Conservation (phyloP, 1,140 invertebrate species). For the Drosophila cardini region DNA sequence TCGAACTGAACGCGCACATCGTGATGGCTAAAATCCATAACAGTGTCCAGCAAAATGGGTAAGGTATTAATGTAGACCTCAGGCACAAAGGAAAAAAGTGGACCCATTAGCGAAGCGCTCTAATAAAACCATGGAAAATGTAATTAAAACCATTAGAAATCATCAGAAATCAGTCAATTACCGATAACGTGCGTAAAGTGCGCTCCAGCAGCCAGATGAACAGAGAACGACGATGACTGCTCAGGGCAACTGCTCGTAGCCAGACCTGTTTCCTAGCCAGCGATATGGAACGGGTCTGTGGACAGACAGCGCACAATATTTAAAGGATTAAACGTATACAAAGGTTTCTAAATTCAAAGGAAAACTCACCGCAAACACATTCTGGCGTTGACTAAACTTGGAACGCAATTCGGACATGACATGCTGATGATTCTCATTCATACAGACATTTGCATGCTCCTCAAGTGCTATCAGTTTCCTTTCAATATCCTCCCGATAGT, state of each 20-base stretch:
- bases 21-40: constrained; percentile 87
- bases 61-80: constrained; percentile 89
- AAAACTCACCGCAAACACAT: constrained; percentile 81
- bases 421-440: constrained; percentile 77
- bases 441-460: constrained; percentile 76
- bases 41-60: constrained; percentile 86
- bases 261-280: constrained; percentile 80
- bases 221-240: constrained; percentile 52
- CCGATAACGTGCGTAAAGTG: constrained; percentile 85
- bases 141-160: no score
- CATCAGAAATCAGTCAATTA: no score
- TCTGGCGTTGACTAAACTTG: constrained; percentile 79
- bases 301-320: not conserved
- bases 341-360: no score
- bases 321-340: no score
- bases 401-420: constrained; percentile 71
- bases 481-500: constrained; percentile 79
- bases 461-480: constrained; percentile 70
- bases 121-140: no score
- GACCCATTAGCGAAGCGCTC: constrained; percentile 86
- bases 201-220: constrained; percentile 87
- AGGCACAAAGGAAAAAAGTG: constrained; percentile 92
- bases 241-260: constrained; percentile 79
- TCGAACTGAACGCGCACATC: constrained; percentile 77
- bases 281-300: constrained; percentile 81